Conservation (phyloP, 1,140 invertebrate genomes). For the Rhopalosiphum padi region DNA sequence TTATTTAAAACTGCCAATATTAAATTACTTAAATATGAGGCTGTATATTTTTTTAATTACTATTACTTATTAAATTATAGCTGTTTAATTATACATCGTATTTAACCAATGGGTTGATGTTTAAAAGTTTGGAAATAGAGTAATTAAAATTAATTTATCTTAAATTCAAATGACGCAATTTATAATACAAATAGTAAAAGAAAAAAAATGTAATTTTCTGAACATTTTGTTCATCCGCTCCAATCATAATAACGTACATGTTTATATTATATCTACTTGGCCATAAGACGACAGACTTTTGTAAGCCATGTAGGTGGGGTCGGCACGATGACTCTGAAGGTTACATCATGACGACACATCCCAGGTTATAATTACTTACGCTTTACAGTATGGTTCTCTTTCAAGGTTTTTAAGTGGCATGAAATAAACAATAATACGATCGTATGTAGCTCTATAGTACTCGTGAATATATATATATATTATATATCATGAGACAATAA, state of each 20-base stretch:
- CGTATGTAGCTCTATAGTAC: neutral
- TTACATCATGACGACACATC: slow-evolving; percentile 49
- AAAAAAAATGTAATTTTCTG: neutral
- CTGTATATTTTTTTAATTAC: neutral
- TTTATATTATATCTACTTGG: neutral
- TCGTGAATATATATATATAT: neutral
- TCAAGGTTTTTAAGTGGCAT: slow-evolving; percentile 45
- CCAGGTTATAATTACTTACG: slow-evolving; percentile 50
- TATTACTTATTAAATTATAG: neutral
- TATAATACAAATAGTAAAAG: neutral
- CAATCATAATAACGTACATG: neutral
- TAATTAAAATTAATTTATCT: neutral
- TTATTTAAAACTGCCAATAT: neutral
- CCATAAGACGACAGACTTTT: slow-evolving; percentile 3
- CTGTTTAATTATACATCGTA: neutral
- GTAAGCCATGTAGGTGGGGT: slow-evolving; percentile 20
- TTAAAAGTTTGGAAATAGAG: neutral
- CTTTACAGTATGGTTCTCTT: slow-evolving; percentile 44
- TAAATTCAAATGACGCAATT: neutral
- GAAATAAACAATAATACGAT: slow-evolving; percentile 24
- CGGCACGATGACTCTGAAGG: slow-evolving; percentile 44
- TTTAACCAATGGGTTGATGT: neutral
- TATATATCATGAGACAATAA: slow-evolving; percentile 15
- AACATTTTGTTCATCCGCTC: neutral
- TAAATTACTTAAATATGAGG: neutral